A percentile compares a stretch with the other conserved stretches of the same genome.
Evolutionary conservation across 2,888 invertebrate species (phyloP).

Genomic region (Neocrepidodera transversa): DNA sequence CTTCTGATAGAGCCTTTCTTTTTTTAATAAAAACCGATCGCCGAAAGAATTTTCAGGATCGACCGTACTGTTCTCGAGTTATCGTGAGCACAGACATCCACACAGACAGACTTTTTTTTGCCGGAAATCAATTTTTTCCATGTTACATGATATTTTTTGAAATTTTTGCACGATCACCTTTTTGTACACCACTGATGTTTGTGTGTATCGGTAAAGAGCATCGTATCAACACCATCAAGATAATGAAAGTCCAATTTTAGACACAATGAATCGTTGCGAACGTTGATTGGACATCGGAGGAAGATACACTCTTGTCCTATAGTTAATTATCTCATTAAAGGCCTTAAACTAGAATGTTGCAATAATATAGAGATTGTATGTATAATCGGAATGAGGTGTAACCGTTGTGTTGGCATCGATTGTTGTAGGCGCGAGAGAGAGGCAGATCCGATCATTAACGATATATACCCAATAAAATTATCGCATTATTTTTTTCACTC

Average conservation of each 20-base stretch:
- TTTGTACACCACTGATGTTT: background rate
- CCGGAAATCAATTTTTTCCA: too few species aligned
- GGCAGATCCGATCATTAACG: slow-evolving; percentile 8
- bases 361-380: slow-evolving; percentile 13
- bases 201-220: slow-evolving; percentile 12
- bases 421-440: background rate
- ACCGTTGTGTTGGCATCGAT: slow-evolving; percentile 18
- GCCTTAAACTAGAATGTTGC: slow-evolving; percentile 13
- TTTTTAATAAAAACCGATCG: too few species aligned
- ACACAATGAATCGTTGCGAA: slow-evolving; percentile 23
- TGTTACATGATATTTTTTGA: too few species aligned
- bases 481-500: too few species aligned
- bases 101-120: too few species aligned
- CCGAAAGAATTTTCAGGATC: too few species aligned
- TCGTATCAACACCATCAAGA: slow-evolving; percentile 20
- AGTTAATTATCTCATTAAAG: slow-evolving; percentile 23
- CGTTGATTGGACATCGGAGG: slow-evolving; percentile 15
- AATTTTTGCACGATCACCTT: too few species aligned
- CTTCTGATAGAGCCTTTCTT: too few species aligned
- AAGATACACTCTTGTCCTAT: slow-evolving; percentile 2
- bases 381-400: slow-evolving; percentile 11
- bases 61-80: too few species aligned
- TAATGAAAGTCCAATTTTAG: slow-evolving; percentile 26
- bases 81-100: too few species aligned
- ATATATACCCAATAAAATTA: too few species aligned